Base-by-base conservation (phyloP, 2,888 invertebrate genomes). In the Epirrhoe alternata region DNA sequence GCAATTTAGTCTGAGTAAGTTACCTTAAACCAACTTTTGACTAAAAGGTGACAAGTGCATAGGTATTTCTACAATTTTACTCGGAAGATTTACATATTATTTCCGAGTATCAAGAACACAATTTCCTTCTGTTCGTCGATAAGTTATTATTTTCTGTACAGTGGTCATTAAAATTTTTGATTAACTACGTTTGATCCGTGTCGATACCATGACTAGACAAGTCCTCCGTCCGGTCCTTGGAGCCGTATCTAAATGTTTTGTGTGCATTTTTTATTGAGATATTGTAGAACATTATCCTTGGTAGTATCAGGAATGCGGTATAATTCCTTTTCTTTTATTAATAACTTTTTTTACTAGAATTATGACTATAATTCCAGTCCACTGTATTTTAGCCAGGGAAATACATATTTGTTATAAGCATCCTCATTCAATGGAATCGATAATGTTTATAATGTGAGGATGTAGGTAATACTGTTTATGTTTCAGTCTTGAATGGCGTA, bases 141-240 rank as follows among this genome's bases (percentile, higher is more conserved):
- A 92, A 86, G 89, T 91, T 92, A 92, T 92, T 93, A 92, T 92
- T 91, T 92, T 92, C 88, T 87, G 90, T 90, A 88, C 89, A 91
- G 90, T 92, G 91, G 91, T 92, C 92, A 93, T 93, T 93, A 93
- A 93, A 93, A 92, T 92, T 92, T 91, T 90, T 93, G 92, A 93
- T 92, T 92, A 93, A 90, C 90, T 83, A 87, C 91, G 86, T 91
- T 90, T 88, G 90, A 90, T 89, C 89, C 92, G 88, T 90, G 88
- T 90, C 92, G 92, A 91, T 88, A 83, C 84, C 87, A 89, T 93
- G 93, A 93, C 91, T 83, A 72, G 76, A 90, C 93, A 88, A 86
- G 81, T 88, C 82, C 82, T 79, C 75, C 75, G 82, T 82, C 82
- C 87, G 87, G 87, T 87, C 83, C 87, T 85, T 81, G 78, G 80